Percentiles rank a stretch among this genome's conserved stretches.
Evolutionary conservation across 2,888 invertebrate genomes (phyloP).

Genomic region (Mythimna pallens): DNA sequence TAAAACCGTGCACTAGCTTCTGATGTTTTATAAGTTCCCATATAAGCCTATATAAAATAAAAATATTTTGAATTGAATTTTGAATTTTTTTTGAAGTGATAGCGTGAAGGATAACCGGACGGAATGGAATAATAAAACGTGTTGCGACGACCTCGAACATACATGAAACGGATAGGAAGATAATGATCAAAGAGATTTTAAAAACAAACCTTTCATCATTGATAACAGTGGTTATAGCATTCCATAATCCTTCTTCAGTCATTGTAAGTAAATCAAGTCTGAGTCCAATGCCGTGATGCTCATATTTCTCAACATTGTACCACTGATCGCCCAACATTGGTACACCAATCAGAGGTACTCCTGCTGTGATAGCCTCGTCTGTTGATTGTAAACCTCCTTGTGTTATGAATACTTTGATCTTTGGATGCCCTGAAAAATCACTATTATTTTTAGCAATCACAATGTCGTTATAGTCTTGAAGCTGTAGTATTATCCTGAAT

Average conservation of each 20-base stretch:
- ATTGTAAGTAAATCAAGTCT: constrained; percentile 32
- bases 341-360: constrained; percentile 64
- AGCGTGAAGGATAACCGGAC: not conserved
- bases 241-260: constrained; percentile 35
- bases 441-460: not conserved
- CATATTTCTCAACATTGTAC: constrained; percentile 59
- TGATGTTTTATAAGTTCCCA: too few species aligned
- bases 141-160: not conserved
- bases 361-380: constrained; percentile 65
- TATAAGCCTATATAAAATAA: too few species aligned
- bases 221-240: constrained; percentile 36
- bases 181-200: not conserved
- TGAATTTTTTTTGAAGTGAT: too few species aligned
- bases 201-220: constrained; percentile 32
- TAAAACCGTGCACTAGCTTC: too few species aligned
- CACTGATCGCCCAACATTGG: constrained; percentile 65
- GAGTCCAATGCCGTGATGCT: constrained; percentile 37
- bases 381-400: constrained; percentile 68
- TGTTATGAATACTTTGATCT: constrained; percentile 59
- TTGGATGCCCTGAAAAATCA: constrained; percentile 43
- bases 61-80: too few species aligned
- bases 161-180: not conserved
- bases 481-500: not conserved
- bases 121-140: not conserved
- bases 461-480: not conserved